Conservation (phyloP, 1,140 invertebrate species). For the Wiebesia pumilae region DNA sequence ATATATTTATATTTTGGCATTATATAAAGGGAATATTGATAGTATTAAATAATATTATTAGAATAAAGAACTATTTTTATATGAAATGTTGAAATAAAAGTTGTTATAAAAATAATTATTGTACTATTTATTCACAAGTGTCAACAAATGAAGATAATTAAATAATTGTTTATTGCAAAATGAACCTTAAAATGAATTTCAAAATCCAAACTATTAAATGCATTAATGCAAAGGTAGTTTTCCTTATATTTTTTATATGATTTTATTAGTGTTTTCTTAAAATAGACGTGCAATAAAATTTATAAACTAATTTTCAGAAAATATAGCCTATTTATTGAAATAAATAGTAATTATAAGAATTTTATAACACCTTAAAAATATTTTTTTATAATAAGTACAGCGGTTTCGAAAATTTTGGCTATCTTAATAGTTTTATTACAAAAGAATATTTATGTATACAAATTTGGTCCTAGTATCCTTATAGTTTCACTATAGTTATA, state of each 20-base stretch:
- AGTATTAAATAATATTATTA: conserved; percentile 35
- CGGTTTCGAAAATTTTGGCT: conserved; percentile 56
- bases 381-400: conserved; percentile 37
- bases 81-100: conserved; percentile 38
- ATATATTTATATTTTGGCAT: neutral
- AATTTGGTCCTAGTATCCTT: conserved; percentile 87
- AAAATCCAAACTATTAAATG: no score
- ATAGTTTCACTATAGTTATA: conserved; percentile 78
- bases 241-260: no score
- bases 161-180: no score
- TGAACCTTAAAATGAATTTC: no score
- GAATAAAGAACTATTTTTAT: conserved; percentile 34
- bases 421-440: conserved; percentile 81
- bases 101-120: neutral
- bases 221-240: no score
- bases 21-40: neutral
- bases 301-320: no score
- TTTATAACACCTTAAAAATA: neutral
- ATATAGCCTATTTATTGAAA: neutral
- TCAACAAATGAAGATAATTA: no score
- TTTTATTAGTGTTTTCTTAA: no score
- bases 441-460: conserved; percentile 90
- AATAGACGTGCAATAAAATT: no score
- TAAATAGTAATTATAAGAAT: neutral
- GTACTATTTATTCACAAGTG: neutral